Conservation (phyloP, 2,797 vertebrate genomes). For the Acridotheres tristis region DNA sequence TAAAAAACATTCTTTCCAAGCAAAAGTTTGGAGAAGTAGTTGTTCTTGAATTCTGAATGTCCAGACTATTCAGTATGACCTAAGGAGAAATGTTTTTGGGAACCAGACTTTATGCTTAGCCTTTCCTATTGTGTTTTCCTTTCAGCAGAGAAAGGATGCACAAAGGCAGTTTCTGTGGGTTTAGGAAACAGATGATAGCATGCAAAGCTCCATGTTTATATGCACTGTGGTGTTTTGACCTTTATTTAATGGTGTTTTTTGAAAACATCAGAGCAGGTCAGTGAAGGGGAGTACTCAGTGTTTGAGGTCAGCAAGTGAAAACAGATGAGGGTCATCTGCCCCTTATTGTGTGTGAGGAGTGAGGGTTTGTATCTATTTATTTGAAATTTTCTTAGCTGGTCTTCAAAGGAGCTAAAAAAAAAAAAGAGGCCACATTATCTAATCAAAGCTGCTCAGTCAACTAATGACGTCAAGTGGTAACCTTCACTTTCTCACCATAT, state of each 20-base stretch:
- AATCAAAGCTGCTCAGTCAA: neutral
- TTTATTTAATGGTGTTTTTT: neutral
- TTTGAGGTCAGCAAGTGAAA: neutral
- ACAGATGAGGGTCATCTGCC: neutral
- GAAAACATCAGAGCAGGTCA: neutral
- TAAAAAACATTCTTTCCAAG: neutral
- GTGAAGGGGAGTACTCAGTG: neutral
- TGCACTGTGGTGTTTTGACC: neutral
- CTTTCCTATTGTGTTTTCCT: neutral
- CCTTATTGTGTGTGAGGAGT: neutral
- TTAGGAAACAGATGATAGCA: conserved; percentile 17
- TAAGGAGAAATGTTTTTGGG: neutral
- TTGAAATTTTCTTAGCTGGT: neutral
- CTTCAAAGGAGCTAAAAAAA: neutral
- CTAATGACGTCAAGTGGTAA: neutral
- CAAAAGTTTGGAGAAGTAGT: neutral
- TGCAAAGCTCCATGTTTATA: neutral
- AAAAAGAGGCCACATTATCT: neutral
- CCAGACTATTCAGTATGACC: neutral
- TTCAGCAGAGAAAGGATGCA: neutral
- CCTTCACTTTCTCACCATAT: neutral
- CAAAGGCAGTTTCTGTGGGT: neutral
- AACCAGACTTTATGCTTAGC: neutral
- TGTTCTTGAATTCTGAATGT: neutral
- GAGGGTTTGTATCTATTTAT: neutral